phyloP scores from a whole-genome alignment of 2,888 invertebrate genomes.

The Amaurobius ferox region DNA sequence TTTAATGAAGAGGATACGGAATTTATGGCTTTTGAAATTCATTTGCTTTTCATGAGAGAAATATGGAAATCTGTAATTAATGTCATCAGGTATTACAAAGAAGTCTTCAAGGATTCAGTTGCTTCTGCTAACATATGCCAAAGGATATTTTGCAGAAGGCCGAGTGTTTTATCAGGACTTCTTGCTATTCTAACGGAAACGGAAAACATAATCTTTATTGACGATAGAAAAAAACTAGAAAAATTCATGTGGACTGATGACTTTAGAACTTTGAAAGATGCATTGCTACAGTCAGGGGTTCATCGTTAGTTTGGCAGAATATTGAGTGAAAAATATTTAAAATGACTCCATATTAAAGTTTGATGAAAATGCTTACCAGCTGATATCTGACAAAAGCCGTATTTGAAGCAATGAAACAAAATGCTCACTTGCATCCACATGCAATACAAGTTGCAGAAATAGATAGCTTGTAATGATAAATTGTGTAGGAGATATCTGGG shows the following conservation, averaged over 20 bases:
- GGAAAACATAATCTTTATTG: conserved; percentile 35
- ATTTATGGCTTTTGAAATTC: conserved; percentile 44
- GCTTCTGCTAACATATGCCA: neutral
- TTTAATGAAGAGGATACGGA: neutral
- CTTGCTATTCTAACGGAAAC: conserved; percentile 28
- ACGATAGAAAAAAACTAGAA: conserved; percentile 27
- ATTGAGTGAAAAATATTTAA: neutral
- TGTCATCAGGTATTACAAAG: neutral
- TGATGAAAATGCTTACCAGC: too few species aligned
- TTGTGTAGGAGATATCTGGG: too few species aligned
- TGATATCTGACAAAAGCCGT: too few species aligned
- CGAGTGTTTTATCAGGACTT: conserved; percentile 13
- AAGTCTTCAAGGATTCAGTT: neutral
- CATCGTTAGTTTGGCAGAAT: neutral
- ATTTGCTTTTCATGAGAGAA: conserved; percentile 22
- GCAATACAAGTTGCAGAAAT: too few species aligned
- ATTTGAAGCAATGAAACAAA: too few species aligned
- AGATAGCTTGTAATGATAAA: too few species aligned
- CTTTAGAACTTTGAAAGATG: conserved; percentile 12
- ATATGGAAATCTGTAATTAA: conserved; percentile 29
- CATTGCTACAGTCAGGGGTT: neutral
- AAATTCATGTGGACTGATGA: conserved; percentile 13
- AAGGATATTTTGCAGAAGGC: neutral
- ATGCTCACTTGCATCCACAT: too few species aligned
- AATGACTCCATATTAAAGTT: too few species aligned